Base-by-base conservation (phyloP, 2,113 vertebrate species). In the Pedionomus torquatus region DNA sequence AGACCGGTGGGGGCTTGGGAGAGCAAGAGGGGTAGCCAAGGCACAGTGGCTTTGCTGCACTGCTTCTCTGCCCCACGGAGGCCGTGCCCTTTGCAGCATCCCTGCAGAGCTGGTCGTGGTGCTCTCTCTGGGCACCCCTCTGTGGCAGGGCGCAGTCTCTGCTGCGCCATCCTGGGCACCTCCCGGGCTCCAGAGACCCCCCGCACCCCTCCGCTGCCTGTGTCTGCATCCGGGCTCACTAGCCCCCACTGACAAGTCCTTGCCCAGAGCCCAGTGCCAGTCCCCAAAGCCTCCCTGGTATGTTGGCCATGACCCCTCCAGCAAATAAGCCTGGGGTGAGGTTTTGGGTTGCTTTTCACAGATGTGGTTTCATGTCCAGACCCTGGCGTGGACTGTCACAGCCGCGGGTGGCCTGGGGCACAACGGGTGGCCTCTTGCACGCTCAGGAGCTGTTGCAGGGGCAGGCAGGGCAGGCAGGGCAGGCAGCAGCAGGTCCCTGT, bases 231-330 rank as follows among this genome's bases (percentile, higher is more conserved):
- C 1, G 7, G 52, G 33, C 17, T 76, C 51, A 20, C 31, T 55
- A 74, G 24, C 33, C 26, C 33, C 25, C 52, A 48, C 41, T 2
- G 6, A 30, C 35, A 16, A 3, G 1, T 33, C 61, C 57, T 66
- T 61, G 57, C 79, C 64, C 10, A 3, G 68, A 74, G 72, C 28
- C 48, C 71, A 41, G 46, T 17, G 5, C 74, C 9, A 4, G 39
- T 90, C 24, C 71, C 44, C 44, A 80, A 26, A 65, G 30, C 30
- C 48, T 54, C 35, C 10, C 1, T 0, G 1, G 12, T 41, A 13
- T 0, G 0, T 19, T 63, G 64, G 64, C 81, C 1, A 0, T 63
- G 43, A 77, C 37, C 12, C 17, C 41, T 61, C n/a, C 37, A n/a
- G 57, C 1, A 0, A n/a, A n/a, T 12, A 49, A 70, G 21, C 57